Conservation (phyloP, 2,113 vertebrate species). For the Embiotoca jacksoni region DNA sequence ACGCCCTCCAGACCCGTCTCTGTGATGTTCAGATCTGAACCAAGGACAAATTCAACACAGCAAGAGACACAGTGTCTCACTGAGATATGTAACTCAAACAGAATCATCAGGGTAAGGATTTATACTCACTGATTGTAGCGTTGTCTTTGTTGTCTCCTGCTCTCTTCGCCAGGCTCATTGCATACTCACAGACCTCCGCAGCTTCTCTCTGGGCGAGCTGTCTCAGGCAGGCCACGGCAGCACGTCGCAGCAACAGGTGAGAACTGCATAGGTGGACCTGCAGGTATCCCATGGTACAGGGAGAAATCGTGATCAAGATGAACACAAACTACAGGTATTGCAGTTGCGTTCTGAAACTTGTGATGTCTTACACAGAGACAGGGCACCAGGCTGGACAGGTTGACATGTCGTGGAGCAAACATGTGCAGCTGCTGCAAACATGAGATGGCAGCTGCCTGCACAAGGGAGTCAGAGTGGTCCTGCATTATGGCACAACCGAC, state of each 20-base stretch:
- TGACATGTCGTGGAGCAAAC: conserved; percentile 98
- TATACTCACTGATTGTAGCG: conserved; percentile 88
- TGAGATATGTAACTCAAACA: background rate
- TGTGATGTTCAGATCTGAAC: conserved; percentile 92
- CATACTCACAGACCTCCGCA: conserved; percentile 96
- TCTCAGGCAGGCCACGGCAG: conserved; percentile 95
- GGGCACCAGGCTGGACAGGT: conserved; percentile 97
- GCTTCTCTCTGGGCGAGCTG: conserved; percentile 98
- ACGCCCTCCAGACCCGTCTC: conserved; percentile 97
- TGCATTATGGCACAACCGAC: conserved; percentile 99
- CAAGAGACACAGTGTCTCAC: background rate
- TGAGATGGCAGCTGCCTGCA: conserved; percentile 98
- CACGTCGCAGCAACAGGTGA: conserved; percentile 93
- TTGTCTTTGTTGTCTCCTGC: conserved; percentile 91
- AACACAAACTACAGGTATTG: background rate
- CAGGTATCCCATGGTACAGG: background rate
- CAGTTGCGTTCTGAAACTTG: background rate
- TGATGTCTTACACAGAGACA: conserved; percentile 85
- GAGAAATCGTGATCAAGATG: background rate
- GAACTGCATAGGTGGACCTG: conserved; percentile 98
- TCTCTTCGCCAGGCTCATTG: conserved; percentile 94
- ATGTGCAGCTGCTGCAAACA: conserved; percentile 99
- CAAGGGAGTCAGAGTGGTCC: conserved; percentile 97
- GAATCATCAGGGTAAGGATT: background rate
- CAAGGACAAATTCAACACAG: conserved; percentile 1